A percentile compares a stretch with the other conserved stretches of the same genome.
These are phyloP conservation scores for Oncorhynchus gorbuscha DNA, from an alignment of 2,113 vertebrate species.

Conservation along the genomic window DNA sequence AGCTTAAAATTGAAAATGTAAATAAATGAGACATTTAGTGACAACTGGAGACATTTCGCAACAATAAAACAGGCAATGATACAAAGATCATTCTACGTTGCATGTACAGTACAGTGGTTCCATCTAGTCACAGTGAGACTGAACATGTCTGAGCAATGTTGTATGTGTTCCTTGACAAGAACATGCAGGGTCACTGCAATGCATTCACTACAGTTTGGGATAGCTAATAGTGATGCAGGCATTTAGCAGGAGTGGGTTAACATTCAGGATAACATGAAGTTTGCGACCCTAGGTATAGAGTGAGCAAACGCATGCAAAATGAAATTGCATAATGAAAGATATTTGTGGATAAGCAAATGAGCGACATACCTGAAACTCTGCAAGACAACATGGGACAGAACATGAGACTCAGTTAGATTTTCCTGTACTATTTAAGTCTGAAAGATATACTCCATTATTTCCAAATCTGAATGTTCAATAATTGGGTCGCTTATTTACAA, in stretches of 20 bases:
- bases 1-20: background rate
- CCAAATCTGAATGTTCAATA: too few relatives aligned
- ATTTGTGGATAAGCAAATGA: conserved; percentile 50
- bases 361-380: conserved; percentile 96
- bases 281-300: conserved; percentile 37
- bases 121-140: conserved; percentile 15
- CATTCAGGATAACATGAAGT: conserved; percentile 56
- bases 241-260: conserved; percentile 53
- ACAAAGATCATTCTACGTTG: conserved; percentile 37
- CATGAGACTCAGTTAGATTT: conserved; percentile 70
- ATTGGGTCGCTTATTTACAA: background rate
- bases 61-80: conserved; percentile 12
- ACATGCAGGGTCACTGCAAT: conserved; percentile 37
- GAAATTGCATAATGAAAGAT: conserved; percentile 51
- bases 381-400: conserved; percentile 76
- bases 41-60: too few relatives aligned
- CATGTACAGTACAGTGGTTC: conserved; percentile 33
- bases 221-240: conserved; percentile 58
- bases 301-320: conserved; percentile 44
- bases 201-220: conserved; percentile 51
- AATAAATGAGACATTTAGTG: background rate
- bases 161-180: background rate
- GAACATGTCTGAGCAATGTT: background rate
- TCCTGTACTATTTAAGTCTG: background rate
- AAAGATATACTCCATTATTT: too few relatives aligned